Base-by-base conservation (phyloP, 2,113 vertebrate genomes). In the Oreochromis aureus region DNA sequence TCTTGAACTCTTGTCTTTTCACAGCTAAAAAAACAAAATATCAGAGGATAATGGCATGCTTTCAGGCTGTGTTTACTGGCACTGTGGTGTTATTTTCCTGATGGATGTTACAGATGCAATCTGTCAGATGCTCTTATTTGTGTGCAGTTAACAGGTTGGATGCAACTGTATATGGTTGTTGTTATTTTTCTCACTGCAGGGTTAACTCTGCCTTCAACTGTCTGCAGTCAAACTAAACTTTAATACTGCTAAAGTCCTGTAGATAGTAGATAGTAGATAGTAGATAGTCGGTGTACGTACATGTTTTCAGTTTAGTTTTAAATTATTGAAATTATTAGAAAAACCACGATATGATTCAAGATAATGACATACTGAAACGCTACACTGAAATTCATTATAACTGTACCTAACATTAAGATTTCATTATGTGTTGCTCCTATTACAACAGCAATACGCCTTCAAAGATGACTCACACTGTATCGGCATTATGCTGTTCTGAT, bases 21-120 rank as follows among this genome's bases (percentile, higher is more conserved):
- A 41, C 66, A 34, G 78, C 54, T 15, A 27, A 32, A 22, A 30
- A 59, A 53, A 51, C 51, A 87, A 69, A 56, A 88, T 76, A 76
- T 83, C 78, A 36, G 71, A 81, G 80, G 27, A 86, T 87, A 87
- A 91, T 91, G 88, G 89, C 85, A 82, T 3, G 63, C 82, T 86
- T 22, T 54, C 12, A 12, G 32, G 18, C 41, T n/a, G 56, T 80
- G 84, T 92, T 86, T 59, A 41, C 87, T 78, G 78, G 48, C 76
- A 12, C 41, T 27, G n/a, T 16, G 59, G 36, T 34, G 11, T 32
- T 83, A 15, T 86, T 89, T 80, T 56, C 53, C 66, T 83, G 86
- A 89, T 59, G 81, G 56, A 39, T 83, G 87, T 79, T 88, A 76
- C 30, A 19, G 32, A 91, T 86, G 44, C 83, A 87, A 79, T 88